These are phyloP conservation scores for Autographa pulchrina DNA, from an alignment of 2,888 invertebrate species.

Conservation along the genomic window DNA sequence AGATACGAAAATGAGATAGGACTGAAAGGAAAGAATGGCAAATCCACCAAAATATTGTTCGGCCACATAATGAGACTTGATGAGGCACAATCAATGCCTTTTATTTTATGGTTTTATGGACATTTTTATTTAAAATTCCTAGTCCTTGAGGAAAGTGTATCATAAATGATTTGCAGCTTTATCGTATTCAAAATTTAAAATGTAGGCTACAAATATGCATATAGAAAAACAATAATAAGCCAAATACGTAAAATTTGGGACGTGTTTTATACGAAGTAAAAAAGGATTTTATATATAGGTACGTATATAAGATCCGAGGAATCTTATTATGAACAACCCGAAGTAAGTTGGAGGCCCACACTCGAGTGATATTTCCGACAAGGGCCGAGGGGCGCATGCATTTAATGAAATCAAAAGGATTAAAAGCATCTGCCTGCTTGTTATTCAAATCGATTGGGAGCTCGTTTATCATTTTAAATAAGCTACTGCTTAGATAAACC, in stretches of 20 bases:
- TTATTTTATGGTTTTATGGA: background rate
- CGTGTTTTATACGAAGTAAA: conserved; percentile 16
- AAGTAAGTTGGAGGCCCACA: conserved; percentile 78
- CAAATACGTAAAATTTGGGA: no score
- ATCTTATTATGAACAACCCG: conserved; percentile 80
- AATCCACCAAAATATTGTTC: conserved; percentile 70
- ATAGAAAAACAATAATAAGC: no score
- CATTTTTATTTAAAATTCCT: background rate
- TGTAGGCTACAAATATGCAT: no score
- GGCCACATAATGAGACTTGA: conserved; percentile 75
- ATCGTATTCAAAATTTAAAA: background rate
- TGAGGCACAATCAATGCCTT: conserved; percentile 59
- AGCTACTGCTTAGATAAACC: conserved; percentile 88
- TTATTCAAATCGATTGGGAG: conserved; percentile 89
- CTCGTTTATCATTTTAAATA: conserved; percentile 89
- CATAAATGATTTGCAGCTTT: background rate
- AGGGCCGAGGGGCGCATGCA: conserved; percentile 86
- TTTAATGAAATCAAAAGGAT: conserved; percentile 90
- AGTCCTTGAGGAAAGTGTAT: background rate
- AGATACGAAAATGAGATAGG: conserved; percentile 20
- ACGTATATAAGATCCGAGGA: conserved; percentile 67
- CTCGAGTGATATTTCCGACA: conserved; percentile 89
- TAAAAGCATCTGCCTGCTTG: conserved; percentile 89
- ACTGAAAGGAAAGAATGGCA: conserved; percentile 64
- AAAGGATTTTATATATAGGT: conserved; percentile 58